phyloP scores from a whole-genome alignment of 1,140 invertebrate genomes.

The Panulirus ornatus region DNA sequence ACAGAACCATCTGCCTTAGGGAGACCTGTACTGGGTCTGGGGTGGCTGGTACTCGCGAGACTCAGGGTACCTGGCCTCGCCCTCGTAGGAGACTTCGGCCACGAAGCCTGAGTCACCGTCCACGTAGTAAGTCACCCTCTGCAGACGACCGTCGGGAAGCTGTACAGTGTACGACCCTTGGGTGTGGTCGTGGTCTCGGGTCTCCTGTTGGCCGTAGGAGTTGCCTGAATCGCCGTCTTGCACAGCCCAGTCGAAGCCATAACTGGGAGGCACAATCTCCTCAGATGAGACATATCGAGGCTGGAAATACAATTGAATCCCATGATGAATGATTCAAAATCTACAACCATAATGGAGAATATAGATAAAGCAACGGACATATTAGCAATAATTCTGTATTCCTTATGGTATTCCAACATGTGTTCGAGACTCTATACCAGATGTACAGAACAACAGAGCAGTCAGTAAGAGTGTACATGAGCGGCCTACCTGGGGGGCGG shows the following conservation, averaged over 20 bases:
- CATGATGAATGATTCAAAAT: no score
- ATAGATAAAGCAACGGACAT: no score
- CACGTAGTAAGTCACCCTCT: slow-evolving; percentile 83
- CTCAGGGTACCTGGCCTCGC: slow-evolving; percentile 49
- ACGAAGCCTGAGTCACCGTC: slow-evolving; percentile 80
- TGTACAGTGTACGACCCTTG: slow-evolving; percentile 90
- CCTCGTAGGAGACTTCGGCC: slow-evolving; percentile 72
- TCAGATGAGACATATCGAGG: neutral
- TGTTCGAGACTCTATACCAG: no score
- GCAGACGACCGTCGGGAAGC: slow-evolving; percentile 85
- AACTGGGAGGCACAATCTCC: slow-evolving; percentile 80
- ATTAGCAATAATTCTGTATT: no score
- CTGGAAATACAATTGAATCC: no score
- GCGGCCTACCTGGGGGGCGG: neutral
- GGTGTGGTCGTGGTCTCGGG: slow-evolving; percentile 87
- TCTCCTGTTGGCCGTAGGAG: slow-evolving; percentile 89
- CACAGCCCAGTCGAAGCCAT: slow-evolving; percentile 90
- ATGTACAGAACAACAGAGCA: no score
- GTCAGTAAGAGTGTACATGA: no score
- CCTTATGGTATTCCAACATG: no score
- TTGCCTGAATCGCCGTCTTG: slow-evolving; percentile 86
- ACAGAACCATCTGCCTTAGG: no score
- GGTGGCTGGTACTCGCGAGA: neutral
- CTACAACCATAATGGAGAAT: no score
- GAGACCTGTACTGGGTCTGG: neutral